Base-by-base conservation (phyloP, 2,797 vertebrate species). In the Tenualosa ilisha region DNA sequence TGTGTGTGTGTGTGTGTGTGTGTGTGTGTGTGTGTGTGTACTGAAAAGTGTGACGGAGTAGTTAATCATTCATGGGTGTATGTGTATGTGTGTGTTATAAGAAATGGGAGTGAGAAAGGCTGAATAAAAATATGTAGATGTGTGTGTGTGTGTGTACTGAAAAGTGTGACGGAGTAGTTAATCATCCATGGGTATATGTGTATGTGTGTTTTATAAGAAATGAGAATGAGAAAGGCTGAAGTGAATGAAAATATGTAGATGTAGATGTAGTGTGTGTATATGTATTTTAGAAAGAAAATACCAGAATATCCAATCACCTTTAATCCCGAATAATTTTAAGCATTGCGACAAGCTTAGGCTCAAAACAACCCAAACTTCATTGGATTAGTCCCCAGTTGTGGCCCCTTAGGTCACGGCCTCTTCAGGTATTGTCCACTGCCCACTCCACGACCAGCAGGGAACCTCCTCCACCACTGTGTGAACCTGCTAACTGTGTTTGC, bases 71-170 rank as follows among this genome's bases (percentile, higher is more conserved):
- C 43, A 11, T 26, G 75, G 20, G 51, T 82, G 51, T n/a, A n/a
- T 82, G n/a, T 83, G 53, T 61, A 17, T 46, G 72, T 79, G 40
- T 79, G 31, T 40, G 0, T 75, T 5, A 43, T 17, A 26, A 31
- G 15, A 37, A 82, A 82, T 37, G 37, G 3, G 63, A 31, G 12
- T 75, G 37, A 89, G 84, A 84, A 81, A 12, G n/a, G 9, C 50
- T 51, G 50, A 51, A 68, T 68, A 9, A 6, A 15, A 4, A 43
- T 4, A 46, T 63, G 40, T 84, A 15, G 51, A 46, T 37, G 63
- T 68, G 63, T 68, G 24, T 68, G 63, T 9, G 63, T 31, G 68
- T 72, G 17, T 31, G 68, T 40, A 31, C 11, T 3, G 2, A 4
- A 40, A 37, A 40, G 37, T 72, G 13, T 72, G 31, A 51, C 50